Evolutionary conservation across 1,140 invertebrate genomes (phyloP), one percentile per base, ranked within the genome.

Genomic region (Drosophila pandora): DNA sequence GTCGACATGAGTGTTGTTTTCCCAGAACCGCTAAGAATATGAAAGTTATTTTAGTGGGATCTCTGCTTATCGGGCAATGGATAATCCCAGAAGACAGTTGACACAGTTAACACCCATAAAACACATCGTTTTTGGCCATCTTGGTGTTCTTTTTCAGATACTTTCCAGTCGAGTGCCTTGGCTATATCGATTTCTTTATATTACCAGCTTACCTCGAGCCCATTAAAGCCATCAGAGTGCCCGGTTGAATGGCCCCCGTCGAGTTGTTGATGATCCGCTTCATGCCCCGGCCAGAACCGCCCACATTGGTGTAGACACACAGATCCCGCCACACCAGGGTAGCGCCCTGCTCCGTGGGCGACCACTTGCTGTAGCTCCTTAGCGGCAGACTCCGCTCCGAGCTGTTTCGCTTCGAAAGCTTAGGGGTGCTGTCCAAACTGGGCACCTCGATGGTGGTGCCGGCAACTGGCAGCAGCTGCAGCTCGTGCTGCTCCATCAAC

Each of bases 1-100:
- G 97, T 95, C 58, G 97, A 95, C 94, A 99, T 95, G n/a, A 99
- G 92, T 0, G 98, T 98, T 60, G 96, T 98, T 93, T 99, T 99
- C 1, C 98, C 98, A 32, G 98, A 96, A 23, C 98, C 98, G 92
- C 97, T 96, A 91, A 61, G 92, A 82, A 82, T 69, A 62, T 37
- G 50, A 74, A 47, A 47, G 43, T 50, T 76, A 5, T 50, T 43
- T 34, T 25, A 62, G 47, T n/a, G 12, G 17, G 22, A 65, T 65
- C 58, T 63, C 32, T 47, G 28, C 28, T 58, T 54, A 53, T 28
- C 41, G 23, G 12, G 32, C 13, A 32, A 21, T 39, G 28, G 34
- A 49, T 64, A 22, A 54, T 37, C 28, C 7, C 2, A 23, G 3
- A 39, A 21, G 21, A 25, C 1, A 49, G 9, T 60, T 71, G 61